phyloP scores from a whole-genome alignment of 2,113 vertebrate species.

The Takifugu flavidus region DNA sequence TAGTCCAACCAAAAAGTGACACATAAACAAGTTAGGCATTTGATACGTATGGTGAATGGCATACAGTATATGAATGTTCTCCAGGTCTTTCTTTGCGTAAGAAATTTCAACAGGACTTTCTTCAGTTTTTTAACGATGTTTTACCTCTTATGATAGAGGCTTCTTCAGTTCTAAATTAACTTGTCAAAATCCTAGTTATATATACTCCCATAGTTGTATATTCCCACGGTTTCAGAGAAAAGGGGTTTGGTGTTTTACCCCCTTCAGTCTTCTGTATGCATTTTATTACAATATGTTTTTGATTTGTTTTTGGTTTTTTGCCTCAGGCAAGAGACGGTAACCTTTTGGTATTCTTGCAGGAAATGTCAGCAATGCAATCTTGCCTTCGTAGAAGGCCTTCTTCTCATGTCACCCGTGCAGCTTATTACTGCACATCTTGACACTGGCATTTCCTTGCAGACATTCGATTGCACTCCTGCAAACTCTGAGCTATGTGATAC shows the following conservation, averaged over 20 bases:
- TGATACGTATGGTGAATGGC: too few relatives aligned
- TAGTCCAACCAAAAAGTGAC: too few relatives aligned
- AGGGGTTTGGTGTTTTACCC: background rate
- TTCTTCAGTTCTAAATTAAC: too few relatives aligned
- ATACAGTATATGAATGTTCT: too few relatives aligned
- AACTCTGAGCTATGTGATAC: slow-evolving; percentile 15
- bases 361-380: background rate
- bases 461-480: slow-evolving; percentile 9
- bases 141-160: too few relatives aligned
- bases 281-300: background rate
- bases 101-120: too few relatives aligned
- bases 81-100: too few relatives aligned
- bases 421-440: slow-evolving; percentile 53
- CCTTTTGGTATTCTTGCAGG: background rate
- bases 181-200: too few relatives aligned
- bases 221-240: background rate
- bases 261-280: background rate
- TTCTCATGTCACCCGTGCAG: slow-evolving; percentile 27
- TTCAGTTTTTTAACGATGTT: too few relatives aligned
- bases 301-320: background rate
- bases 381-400: slow-evolving; percentile 11
- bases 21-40: too few relatives aligned
- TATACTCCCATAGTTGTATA: too few relatives aligned
- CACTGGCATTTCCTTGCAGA: slow-evolving; percentile 58
- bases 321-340: background rate